These are phyloP conservation scores for Sebastes trivittatus DNA, from an alignment of 2,797 vertebrate genomes.

Conservation along the genomic window DNA sequence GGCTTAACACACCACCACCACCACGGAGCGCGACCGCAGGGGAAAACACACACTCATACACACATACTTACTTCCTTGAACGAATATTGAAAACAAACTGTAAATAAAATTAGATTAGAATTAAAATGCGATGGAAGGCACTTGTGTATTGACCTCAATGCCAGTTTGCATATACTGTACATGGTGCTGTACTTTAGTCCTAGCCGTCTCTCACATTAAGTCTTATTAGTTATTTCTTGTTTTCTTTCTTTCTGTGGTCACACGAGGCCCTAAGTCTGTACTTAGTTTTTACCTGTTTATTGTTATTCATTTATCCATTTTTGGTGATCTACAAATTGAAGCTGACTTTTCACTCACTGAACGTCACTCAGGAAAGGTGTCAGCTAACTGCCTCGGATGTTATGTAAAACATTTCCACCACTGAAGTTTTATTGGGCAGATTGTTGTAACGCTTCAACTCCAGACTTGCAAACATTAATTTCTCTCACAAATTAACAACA, in stretches of 20 bases:
- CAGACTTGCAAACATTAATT: constrained; percentile 32
- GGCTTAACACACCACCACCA: constrained; percentile 11
- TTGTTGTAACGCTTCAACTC: constrained; percentile 26
- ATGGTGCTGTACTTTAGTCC: neutral
- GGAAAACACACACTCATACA: neutral
- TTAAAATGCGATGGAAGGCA: neutral
- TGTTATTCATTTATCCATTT: neutral
- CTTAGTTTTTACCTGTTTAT: neutral
- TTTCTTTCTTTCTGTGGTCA: neutral
- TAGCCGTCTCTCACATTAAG: neutral
- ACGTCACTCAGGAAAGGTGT: constrained; percentile 40
- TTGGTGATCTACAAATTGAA: neutral
- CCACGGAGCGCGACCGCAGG: neutral
- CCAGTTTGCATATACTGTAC: neutral
- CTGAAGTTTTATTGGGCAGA: constrained; percentile 29
- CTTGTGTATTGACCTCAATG: neutral
- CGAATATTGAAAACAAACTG: neutral
- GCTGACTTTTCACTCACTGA: neutral
- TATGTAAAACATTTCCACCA: constrained; percentile 29
- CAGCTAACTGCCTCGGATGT: constrained; percentile 9
- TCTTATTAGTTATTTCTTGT: neutral
- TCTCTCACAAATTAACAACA: constrained; percentile 36
- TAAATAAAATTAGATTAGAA: neutral
- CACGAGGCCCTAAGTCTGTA: neutral
- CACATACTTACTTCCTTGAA: neutral